A percentile compares a stretch with the other conserved stretches of the same genome.
phyloP scores from a whole-genome alignment of 2,888 invertebrate species.

The Tachina lurida region DNA sequence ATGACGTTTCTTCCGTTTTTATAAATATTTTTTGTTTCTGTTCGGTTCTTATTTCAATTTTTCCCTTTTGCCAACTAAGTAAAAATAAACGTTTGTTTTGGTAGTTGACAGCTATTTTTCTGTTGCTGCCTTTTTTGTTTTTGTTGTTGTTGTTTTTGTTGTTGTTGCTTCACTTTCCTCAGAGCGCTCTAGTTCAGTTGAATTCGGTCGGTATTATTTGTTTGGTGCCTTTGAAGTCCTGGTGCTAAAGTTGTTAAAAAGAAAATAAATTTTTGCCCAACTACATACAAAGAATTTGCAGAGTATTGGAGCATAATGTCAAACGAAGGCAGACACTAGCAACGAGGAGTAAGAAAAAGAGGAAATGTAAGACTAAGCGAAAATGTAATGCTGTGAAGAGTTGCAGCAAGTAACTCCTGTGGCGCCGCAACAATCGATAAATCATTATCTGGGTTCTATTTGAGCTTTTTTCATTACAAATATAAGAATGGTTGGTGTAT shows the following conservation, averaged over 20 bases:
- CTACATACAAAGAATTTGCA: constrained; percentile 38
- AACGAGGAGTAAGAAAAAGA: background rate
- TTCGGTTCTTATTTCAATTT: constrained; percentile 5
- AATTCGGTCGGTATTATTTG: constrained; percentile 29
- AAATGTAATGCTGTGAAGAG: constrained; percentile 26
- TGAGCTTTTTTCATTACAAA: constrained; percentile 12
- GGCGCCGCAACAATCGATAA: constrained; percentile 71
- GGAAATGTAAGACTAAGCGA: background rate
- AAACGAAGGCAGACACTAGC: constrained; percentile 19
- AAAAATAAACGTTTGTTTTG: constrained; percentile 67
- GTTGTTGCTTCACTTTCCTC: background rate
- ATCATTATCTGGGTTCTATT: constrained; percentile 65
- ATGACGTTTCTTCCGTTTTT: constrained; percentile 47
- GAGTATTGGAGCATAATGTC: constrained; percentile 49
- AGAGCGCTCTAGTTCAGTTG: constrained; percentile 3
- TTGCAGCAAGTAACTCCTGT: constrained; percentile 63
- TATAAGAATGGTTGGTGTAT: background rate
- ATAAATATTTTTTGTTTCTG: constrained; percentile 28
- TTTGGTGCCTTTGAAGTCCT: constrained; percentile 35
- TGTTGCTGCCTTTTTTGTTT: constrained; percentile 27
- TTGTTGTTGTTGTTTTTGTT: too few species aligned
- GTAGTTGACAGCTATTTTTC: constrained; percentile 66
- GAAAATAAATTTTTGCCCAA: constrained; percentile 66
- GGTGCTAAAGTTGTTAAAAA: constrained; percentile 66
- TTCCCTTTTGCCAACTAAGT: constrained; percentile 44